A percentile compares a stretch with the other conserved stretches of the same genome.
These are phyloP conservation scores for Serinus canaria DNA, from an alignment of 2,113 vertebrate genomes.

Conservation along the genomic window DNA sequence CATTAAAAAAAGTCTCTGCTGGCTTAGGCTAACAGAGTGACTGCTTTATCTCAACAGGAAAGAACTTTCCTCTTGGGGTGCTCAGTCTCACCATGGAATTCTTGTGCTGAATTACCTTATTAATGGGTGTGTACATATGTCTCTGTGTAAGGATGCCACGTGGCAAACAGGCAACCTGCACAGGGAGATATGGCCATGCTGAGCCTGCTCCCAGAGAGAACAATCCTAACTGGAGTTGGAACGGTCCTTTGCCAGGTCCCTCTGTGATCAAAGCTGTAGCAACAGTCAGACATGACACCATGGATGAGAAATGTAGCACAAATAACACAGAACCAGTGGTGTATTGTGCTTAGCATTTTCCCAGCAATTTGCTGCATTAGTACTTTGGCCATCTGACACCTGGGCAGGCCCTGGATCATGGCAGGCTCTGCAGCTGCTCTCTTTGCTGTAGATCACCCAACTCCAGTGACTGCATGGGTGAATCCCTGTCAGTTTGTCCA, in stretches of 20 bases:
- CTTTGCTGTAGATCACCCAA: neutral
- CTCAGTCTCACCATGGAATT: slow-evolving; percentile 27
- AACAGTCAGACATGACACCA: slow-evolving; percentile 40
- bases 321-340: neutral
- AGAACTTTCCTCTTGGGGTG: slow-evolving; percentile 25
- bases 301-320: slow-evolving; percentile 35
- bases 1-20: neutral
- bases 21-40: slow-evolving; percentile 34
- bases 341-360: neutral
- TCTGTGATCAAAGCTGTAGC: neutral
- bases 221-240: neutral
- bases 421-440: neutral
- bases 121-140: neutral
- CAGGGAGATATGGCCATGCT: neutral
- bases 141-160: neutral
- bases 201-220: neutral
- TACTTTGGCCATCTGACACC: neutral
- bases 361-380: neutral
- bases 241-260: neutral
- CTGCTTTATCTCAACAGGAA: slow-evolving; percentile 46
- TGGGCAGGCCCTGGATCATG: neutral
- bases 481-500: neutral
- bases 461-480: neutral
- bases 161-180: slow-evolving; percentile 37
- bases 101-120: slow-evolving; percentile 31